Evolutionary conservation across 2,888 invertebrate species (phyloP).

Genomic region (Ypsolopha sequella): DNA sequence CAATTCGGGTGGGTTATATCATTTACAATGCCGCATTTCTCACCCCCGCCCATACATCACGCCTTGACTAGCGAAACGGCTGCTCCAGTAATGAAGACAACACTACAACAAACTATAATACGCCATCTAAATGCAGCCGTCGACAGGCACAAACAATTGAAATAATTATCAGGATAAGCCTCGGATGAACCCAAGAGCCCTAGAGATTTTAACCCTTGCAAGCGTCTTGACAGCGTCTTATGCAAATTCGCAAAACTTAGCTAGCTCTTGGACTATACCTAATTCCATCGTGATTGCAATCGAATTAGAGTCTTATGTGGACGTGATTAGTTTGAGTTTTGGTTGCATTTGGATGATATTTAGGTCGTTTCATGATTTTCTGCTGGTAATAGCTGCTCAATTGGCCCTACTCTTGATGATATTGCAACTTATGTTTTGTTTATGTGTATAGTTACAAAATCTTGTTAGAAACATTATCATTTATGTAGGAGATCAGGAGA

Average conservation of each 20-base stretch:
- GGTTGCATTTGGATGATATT: constrained; percentile 7
- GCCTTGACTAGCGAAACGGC: constrained; percentile 33
- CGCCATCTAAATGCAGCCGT: constrained; percentile 66
- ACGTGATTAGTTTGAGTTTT: constrained; percentile 11
- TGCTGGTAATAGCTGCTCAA: constrained; percentile 50
- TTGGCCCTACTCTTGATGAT: constrained; percentile 49
- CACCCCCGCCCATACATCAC: constrained; percentile 44
- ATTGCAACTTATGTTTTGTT: constrained; percentile 46
- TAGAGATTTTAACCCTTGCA: constrained; percentile 65
- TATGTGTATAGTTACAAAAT: constrained; percentile 5
- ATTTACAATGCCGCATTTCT: neutral
- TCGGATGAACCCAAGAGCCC: constrained; percentile 56
- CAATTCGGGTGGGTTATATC: constrained; percentile 22
- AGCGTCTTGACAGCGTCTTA: constrained; percentile 60
- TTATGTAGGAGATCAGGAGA: too few relatives aligned
- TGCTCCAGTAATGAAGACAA: constrained; percentile 53
- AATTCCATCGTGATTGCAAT: constrained; percentile 10
- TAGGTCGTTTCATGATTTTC: constrained; percentile 14
- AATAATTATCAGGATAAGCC: constrained; percentile 70
- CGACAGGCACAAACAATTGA: constrained; percentile 71
- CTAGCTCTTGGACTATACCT: constrained; percentile 13
- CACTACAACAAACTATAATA: constrained; percentile 64
- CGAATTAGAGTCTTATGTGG: neutral
- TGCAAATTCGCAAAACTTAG: constrained; percentile 62
- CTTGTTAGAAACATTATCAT: too few relatives aligned